Percentiles rank a stretch among this genome's conserved stretches.
Conservation (phyloP, 2,797 vertebrate genomes). For the Peromyscus melanophrys region DNA sequence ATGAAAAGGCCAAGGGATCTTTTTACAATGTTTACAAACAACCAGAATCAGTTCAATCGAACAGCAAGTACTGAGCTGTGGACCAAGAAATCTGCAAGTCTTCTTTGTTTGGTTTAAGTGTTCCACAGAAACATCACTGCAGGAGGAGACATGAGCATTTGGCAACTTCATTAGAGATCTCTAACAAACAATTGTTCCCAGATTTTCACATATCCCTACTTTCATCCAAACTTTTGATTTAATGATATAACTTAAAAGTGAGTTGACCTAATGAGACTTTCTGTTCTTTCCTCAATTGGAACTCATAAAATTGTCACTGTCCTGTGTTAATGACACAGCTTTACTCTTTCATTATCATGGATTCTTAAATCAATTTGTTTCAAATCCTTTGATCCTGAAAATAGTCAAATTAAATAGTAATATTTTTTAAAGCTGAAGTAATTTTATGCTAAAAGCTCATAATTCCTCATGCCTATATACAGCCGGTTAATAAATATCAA, state of each 20-base stretch:
- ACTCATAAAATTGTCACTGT: background rate
- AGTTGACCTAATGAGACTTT: conserved; percentile 11
- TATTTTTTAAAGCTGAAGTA: conserved; percentile 56
- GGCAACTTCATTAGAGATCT: conserved; percentile 22
- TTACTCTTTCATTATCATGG: conserved; percentile 33
- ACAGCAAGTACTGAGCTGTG: background rate
- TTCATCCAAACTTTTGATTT: conserved; percentile 48
- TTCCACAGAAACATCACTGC: background rate
- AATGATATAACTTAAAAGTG: conserved; percentile 57
- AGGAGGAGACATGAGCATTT: background rate
- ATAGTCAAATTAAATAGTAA: conserved; percentile 61
- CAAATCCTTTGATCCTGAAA: conserved; percentile 51
- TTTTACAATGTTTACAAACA: background rate
- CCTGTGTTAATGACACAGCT: background rate
- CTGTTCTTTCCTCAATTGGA: conserved; percentile 47
- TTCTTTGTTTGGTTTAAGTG: background rate
- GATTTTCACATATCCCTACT: background rate
- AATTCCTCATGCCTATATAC: background rate
- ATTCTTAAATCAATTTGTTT: conserved; percentile 40
- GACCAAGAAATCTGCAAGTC: background rate
- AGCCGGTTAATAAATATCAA: conserved; percentile 12
- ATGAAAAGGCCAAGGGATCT: background rate
- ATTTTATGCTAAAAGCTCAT: conserved; percentile 48
- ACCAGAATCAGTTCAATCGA: background rate
- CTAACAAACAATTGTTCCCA: background rate